Evolutionary conservation across 2,888 invertebrate genomes (phyloP).

Genomic region (Scelioninae gen. 1): DNA sequence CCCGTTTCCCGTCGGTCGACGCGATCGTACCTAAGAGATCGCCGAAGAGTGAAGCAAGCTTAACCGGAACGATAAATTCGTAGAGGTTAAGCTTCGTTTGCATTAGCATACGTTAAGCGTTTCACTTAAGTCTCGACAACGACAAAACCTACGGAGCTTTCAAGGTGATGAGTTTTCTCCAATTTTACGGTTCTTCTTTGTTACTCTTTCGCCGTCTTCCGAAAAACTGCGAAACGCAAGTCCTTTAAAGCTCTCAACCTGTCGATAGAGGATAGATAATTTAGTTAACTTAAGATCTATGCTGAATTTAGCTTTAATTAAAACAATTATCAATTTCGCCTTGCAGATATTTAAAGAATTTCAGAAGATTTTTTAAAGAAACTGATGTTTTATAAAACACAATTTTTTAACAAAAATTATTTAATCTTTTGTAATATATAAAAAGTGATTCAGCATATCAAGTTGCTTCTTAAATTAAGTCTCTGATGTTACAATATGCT

Average conservation of each 20-base stretch:
- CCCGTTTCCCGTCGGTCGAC: conserved; percentile 69
- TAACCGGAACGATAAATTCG: conserved; percentile 67
- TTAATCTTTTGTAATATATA: too few species aligned
- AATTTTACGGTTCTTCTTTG: conserved; percentile 71
- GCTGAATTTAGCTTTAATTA: conserved; percentile 74
- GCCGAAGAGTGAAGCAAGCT: conserved; percentile 62
- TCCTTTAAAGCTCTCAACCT: conserved; percentile 53
- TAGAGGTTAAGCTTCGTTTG: conserved; percentile 67
- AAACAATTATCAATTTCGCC: conserved; percentile 11
- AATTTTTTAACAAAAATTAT: too few species aligned
- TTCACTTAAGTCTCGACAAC: conserved; percentile 64
- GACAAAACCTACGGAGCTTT: conserved; percentile 59
- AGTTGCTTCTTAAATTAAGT: conserved; percentile 35
- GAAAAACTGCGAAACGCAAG: conserved; percentile 35
- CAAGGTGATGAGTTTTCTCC: conserved; percentile 64
- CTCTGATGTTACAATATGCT: not conserved
- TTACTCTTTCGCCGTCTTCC: conserved; percentile 54
- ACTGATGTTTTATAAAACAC: too few species aligned
- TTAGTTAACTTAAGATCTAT: conserved; percentile 66
- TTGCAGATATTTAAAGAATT: too few species aligned
- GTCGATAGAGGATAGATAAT: conserved; percentile 33
- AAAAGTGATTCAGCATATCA: not conserved
- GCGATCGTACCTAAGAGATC: conserved; percentile 61
- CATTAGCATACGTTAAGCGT: conserved; percentile 74
- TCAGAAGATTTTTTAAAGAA: too few species aligned